A percentile compares a stretch with the other conserved stretches of the same genome.
Evolutionary conservation across 2,113 vertebrate genomes (phyloP).

Genomic region (Cnemophilus loriae): DNA sequence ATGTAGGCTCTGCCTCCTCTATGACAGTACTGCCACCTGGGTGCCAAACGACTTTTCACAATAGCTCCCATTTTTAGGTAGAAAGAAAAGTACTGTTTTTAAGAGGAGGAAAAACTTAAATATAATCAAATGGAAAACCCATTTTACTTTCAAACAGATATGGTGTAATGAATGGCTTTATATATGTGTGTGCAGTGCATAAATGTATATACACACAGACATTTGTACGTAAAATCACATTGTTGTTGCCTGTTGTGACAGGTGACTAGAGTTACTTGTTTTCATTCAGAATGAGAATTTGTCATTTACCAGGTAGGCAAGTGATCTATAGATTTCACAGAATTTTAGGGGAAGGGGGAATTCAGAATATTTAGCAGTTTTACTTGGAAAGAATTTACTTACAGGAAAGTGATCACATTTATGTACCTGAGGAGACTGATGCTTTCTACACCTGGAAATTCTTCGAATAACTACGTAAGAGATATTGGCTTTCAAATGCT

Average conservation of each 20-base stretch:
- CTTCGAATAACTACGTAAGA: not conserved
- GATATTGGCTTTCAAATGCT: not conserved
- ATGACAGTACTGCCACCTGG: slow-evolving; percentile 40
- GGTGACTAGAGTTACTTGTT: not conserved
- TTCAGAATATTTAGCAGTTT: not conserved
- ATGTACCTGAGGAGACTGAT: not conserved
- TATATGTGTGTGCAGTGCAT: not conserved
- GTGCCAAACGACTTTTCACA: not conserved
- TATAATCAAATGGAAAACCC: not conserved
- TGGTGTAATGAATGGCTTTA: not conserved
- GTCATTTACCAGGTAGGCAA: not conserved
- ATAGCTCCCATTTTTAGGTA: not conserved
- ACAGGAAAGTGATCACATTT: not conserved
- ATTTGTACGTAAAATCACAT: not conserved
- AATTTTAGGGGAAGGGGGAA: not conserved
- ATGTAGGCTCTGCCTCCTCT: not conserved
- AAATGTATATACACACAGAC: not conserved
- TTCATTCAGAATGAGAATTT: not conserved
- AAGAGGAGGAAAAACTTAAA: not conserved
- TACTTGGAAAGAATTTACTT: not conserved
- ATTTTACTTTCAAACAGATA: not conserved
- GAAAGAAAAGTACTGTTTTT: not conserved
- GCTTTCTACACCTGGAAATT: not conserved
- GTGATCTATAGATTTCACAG: not conserved
- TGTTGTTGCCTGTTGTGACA: not conserved